Conservation (phyloP, 2,888 invertebrate genomes). For the Oxyteleia sp. region DNA sequence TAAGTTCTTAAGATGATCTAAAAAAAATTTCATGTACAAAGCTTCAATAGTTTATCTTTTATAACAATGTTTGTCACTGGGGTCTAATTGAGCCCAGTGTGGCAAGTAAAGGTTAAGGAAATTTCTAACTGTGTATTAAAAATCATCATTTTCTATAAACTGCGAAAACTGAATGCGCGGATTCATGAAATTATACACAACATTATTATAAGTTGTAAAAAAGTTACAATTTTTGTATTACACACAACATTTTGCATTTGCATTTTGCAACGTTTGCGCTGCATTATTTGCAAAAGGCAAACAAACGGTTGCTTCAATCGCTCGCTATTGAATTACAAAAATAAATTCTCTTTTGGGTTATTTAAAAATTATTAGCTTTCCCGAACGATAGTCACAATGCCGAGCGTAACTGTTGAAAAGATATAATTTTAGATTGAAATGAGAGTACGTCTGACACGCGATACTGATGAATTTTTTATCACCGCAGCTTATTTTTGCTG, state of each 20-base stretch:
- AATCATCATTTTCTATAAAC: conserved; percentile 4
- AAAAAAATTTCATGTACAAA: no score
- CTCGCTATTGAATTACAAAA: conserved; percentile 43
- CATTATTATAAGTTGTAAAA: no score
- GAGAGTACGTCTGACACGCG: conserved; percentile 56
- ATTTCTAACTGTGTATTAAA: no score
- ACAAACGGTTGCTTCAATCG: conserved; percentile 10
- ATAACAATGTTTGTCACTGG: no score
- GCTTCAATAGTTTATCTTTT: no score
- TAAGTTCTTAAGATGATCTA: no score
- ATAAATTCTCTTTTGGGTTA: conserved; percentile 58
- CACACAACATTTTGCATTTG: conserved; percentile 31
- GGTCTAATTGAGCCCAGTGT: no score
- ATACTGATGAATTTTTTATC: conserved; percentile 64
- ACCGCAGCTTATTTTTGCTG: conserved; percentile 40
- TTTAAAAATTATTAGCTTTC: conserved; percentile 68
- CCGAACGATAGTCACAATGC: conserved; percentile 39
- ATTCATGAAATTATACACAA: conserved; percentile 30
- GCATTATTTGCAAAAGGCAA: conserved; percentile 48
- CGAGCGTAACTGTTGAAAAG: conserved; percentile 45
- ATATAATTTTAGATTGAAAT: conserved; percentile 61
- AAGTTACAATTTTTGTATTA: no score
- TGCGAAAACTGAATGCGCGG: conserved; percentile 41
- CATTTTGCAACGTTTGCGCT: conserved; percentile 23
- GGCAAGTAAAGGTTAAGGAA: no score